A percentile compares a stretch with the other conserved stretches of the same genome.
phyloP scores from a whole-genome alignment of 2,888 invertebrate genomes.

The Fabriciana adippe region DNA sequence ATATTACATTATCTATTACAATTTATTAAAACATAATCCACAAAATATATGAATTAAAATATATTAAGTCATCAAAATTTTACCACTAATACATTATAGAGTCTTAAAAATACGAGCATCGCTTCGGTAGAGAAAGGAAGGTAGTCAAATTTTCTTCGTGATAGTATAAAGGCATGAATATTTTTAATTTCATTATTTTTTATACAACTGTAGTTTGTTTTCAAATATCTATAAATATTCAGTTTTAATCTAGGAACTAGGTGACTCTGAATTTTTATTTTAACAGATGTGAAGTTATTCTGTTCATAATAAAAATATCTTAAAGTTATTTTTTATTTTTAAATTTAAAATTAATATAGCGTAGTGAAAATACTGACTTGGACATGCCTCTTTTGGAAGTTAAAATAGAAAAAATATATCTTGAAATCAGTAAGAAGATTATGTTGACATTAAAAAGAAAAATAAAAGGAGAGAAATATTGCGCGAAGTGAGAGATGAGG shows the following conservation, averaged over 20 bases:
- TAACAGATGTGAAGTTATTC: constrained; percentile 15
- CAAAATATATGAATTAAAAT: neutral
- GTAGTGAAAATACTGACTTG: neutral
- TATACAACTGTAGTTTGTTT: constrained; percentile 20
- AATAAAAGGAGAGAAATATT: neutral
- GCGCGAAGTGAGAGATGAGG: neutral
- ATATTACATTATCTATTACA: neutral
- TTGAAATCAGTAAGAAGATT: neutral
- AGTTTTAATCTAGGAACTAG: constrained; percentile 45
- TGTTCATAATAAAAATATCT: constrained; percentile 16
- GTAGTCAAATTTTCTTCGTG: neutral
- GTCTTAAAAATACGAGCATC: neutral
- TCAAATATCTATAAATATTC: constrained; percentile 19
- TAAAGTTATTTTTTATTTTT: constrained; percentile 3
- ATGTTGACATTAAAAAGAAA: neutral
- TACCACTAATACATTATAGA: neutral
- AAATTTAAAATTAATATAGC: neutral
- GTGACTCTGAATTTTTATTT: constrained; percentile 46
- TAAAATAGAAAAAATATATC: neutral
- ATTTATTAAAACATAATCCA: neutral
- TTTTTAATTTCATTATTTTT: constrained; percentile 15
- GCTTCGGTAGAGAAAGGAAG: neutral
- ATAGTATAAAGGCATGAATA: neutral
- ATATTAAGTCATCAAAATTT: neutral
- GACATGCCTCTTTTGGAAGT: neutral